Percentiles rank a stretch among this genome's conserved stretches.
Conservation (phyloP, 2,113 vertebrate genomes). For the Psammodynastes pulverulentus region DNA sequence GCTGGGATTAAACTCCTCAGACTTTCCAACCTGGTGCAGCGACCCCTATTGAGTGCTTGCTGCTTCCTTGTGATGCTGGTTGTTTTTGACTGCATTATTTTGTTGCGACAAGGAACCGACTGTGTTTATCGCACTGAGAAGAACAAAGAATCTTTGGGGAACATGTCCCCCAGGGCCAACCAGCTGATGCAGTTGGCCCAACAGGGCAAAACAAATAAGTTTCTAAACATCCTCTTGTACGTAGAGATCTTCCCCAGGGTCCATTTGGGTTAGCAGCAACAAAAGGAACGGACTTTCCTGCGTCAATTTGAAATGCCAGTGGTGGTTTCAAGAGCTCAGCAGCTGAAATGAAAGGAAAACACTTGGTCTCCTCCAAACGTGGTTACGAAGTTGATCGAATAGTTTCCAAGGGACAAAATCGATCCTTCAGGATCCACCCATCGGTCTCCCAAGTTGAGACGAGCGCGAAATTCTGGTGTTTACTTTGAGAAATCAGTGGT, state of each 20-base stretch:
- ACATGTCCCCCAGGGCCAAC: not conserved
- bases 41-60: not conserved
- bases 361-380: not conserved
- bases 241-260: slow-evolving; percentile 16
- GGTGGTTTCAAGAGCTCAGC: not conserved
- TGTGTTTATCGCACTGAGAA: slow-evolving; percentile 35
- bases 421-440: not conserved
- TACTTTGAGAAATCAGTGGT: not conserved
- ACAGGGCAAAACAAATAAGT: not conserved
- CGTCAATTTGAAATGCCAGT: not conserved
- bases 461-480: not conserved
- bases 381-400: not conserved
- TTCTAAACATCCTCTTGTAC: slow-evolving; percentile 29
- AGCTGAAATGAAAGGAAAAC: not conserved
- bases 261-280: slow-evolving; percentile 23
- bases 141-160: slow-evolving; percentile 45
- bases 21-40: not conserved
- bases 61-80: slow-evolving; percentile 23
- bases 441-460: not conserved
- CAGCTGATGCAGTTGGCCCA: not conserved
- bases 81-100: slow-evolving; percentile 37
- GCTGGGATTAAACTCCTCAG: not conserved
- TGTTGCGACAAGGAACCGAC: slow-evolving; percentile 27
- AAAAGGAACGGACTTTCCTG: accelerated
- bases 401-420: not conserved